Evolutionary conservation across 2,113 vertebrate genomes (phyloP), one percentile per base, ranked within the genome.

Genomic region (Hippocampus guttulatus): DNA sequence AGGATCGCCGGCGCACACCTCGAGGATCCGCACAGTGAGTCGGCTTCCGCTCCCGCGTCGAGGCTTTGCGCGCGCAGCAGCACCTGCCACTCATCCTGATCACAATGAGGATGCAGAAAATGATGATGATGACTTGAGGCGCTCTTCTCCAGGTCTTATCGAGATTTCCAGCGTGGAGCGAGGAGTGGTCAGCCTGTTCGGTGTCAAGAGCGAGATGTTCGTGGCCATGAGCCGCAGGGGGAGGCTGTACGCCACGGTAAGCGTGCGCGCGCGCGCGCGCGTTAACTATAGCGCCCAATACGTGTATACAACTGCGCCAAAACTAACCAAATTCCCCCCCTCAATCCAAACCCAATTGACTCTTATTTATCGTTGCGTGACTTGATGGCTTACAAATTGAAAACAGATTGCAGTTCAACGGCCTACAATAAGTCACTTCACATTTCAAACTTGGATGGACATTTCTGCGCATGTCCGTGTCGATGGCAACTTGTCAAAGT

Each of bases 21-120:
- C 90, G 96, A 98, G 91, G 97, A 91, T 91, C 95, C 93, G 90
- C 95, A 99, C 95, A 98, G 97, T 98, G 94, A 98, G 96, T 99
- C 89, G 86, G 16, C 47, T 9, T 25, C 41, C 47, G 63, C 61
- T 81, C 79, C 85, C 75, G 81, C 80, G 75, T 76, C 77, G 77
- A 86, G 83, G 90, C 87, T 54, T 75, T 62, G 82, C 89, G 75
- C 81, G 84, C 77, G 83, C 30, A 81, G 76, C 69, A 70, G 51
- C 80, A 89, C 87, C 88, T 89, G 89, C 90, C 33, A 38, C 33
- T 38, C 33, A 33, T 33, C 30, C 30, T 5, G 30, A 33, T 33
- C 30, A 38, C 33, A 89, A 85, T 86, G 88, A 80, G 3, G 90
- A 90, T 88, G 90, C 85, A 90, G 91, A 78, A 81, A 71, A 81